Evolutionary conservation across 2,113 vertebrate genomes (phyloP), one percentile per base, ranked within the genome.

Genomic region (Chroicocephalus ridibundus): DNA sequence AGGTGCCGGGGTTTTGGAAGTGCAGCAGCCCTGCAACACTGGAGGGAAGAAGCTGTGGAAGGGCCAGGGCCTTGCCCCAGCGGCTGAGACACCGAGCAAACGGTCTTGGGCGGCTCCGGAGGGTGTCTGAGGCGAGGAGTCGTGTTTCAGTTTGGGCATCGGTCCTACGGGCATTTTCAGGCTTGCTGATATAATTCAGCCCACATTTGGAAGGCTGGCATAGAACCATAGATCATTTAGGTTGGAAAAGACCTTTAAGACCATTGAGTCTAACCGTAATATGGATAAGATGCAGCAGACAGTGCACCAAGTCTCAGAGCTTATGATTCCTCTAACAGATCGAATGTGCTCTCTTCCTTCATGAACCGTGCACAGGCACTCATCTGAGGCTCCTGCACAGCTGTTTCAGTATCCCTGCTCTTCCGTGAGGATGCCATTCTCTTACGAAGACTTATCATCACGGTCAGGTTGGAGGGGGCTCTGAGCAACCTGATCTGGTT

Each of bases 311-410:
- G 20, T 34, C 34, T 64, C 26, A 8, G 40, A 60, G 19, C 2
- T 66, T 20, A 11, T 0, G 27, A 0, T 20, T 70, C 13, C 31
- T 46, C 34, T 44, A 4, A 2, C 15, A 21, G 20, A 21, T 52
- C 2, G 27, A 20, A 25, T 5, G 0, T 27, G 9, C 40, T 52
- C 3, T 4, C 4, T 36, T 22, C 0, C 0, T 52, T 61, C 8
- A 8, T 22, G 24, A 78, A 5, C 13, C 12, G 1, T 26, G 20
- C 13, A 10, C 15, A 34, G 49, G 7, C 60, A 18, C 7, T 69
- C 6, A 10, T 2, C 8, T 34, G 42, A 6, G 58, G 49, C 29
- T 69, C 6, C 5, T 5, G 31, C 7, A 4, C 3, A 10, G 19
- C 42, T 44, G 1, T 81, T 40, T 29, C 27, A 20, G 24, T 27